phyloP scores from a whole-genome alignment of 2,113 vertebrate species.

The Tetrao urogallus region DNA sequence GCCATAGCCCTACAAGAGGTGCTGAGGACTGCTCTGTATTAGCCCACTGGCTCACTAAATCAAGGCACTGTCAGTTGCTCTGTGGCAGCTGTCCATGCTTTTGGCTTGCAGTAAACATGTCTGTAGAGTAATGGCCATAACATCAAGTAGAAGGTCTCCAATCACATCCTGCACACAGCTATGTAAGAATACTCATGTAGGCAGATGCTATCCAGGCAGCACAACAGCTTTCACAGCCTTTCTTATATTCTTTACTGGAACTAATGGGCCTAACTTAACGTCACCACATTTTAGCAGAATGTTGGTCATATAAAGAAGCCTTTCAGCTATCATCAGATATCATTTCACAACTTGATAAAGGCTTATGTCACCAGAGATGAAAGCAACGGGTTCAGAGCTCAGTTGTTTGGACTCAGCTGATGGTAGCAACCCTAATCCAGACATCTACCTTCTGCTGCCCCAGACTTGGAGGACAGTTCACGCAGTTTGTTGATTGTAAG shows the following conservation, averaged over 20 bases:
- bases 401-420: neutral
- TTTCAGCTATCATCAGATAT: neutral
- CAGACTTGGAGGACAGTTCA: conserved; percentile 79
- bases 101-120: neutral
- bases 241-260: neutral
- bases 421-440: neutral
- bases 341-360: neutral
- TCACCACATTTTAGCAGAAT: neutral
- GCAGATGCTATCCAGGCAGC: neutral
- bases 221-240: neutral
- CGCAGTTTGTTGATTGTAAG: conserved; percentile 90
- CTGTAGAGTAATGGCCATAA: neutral
- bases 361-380: neutral
- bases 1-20: neutral
- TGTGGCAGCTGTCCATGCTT: neutral
- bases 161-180: neutral
- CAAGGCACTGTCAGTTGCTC: neutral
- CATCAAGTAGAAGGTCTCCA: neutral
- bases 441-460: conserved; percentile 72
- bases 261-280: neutral
- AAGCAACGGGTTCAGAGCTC: neutral
- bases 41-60: neutral
- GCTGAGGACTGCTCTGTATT: neutral
- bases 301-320: neutral
- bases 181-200: rapidly evolving